These are phyloP conservation scores for Coracias cyanogaster DNA, from an alignment of 2,797 vertebrate species.

Conservation along the genomic window DNA sequence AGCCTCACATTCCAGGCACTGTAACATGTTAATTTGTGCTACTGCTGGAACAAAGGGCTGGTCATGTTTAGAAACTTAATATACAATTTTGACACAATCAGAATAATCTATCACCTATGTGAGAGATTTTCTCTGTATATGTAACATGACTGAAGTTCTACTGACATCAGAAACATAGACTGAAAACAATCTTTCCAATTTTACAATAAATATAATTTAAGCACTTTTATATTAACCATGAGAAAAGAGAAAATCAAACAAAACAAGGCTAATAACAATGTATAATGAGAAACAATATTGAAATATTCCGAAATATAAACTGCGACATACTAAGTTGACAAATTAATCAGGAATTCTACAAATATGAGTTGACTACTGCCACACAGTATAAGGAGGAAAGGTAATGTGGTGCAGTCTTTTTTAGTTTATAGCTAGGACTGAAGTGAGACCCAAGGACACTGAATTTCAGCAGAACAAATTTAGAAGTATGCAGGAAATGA, in stretches of 20 bases:
- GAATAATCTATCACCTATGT: background rate
- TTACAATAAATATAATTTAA: background rate
- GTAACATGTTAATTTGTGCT: background rate
- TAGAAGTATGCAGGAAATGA: slow-evolving; percentile 38
- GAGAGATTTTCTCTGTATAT: background rate
- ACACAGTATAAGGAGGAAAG: background rate
- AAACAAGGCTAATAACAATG: background rate
- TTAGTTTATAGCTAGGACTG: background rate
- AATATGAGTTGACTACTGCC: background rate
- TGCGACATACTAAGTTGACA: background rate
- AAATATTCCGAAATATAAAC: background rate
- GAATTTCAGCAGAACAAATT: slow-evolving; percentile 52
- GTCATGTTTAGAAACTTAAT: background rate
- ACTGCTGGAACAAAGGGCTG: background rate
- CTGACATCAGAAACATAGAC: background rate
- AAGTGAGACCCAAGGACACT: background rate
- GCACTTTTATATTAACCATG: background rate
- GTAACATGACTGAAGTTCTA: background rate
- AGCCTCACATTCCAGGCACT: background rate
- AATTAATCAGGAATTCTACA: background rate
- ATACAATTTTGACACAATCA: background rate
- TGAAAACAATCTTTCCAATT: background rate
- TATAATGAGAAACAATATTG: background rate
- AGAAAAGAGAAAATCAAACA: background rate
- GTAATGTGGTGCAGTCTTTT: background rate